Evolutionary conservation across 2,113 vertebrate genomes (phyloP).

Genomic region (Lethenteron camtschaticum): DNA sequence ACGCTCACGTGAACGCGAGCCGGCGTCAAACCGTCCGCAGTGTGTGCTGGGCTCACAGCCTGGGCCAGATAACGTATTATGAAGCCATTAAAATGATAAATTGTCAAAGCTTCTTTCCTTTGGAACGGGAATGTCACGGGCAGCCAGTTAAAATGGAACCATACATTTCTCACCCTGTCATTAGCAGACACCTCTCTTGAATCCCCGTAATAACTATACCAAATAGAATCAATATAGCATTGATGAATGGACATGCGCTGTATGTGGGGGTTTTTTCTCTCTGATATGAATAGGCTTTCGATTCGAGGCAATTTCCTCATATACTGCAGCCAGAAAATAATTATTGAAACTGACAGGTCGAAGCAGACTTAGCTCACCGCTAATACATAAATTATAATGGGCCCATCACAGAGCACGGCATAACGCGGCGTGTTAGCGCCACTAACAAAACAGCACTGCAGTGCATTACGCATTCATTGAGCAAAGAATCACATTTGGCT

Average conservation of each 20-base stretch:
- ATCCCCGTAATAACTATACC: background rate
- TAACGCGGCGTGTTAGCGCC: too few relatives aligned
- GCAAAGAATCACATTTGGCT: too few relatives aligned
- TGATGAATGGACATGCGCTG: conserved; percentile 5
- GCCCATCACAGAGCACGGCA: too few relatives aligned
- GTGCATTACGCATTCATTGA: too few relatives aligned
- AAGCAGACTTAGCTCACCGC: too few relatives aligned
- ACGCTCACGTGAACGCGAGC: too few relatives aligned
- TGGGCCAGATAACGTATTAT: too few relatives aligned
- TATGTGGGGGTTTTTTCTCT: background rate
- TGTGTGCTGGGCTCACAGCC: too few relatives aligned
- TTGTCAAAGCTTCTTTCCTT: conserved; percentile 2
- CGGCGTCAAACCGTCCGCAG: too few relatives aligned
- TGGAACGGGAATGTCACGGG: background rate
- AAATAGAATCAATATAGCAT: conserved; percentile 3
- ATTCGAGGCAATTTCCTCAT: background rate
- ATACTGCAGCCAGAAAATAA: conserved; percentile 1
- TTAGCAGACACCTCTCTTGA: background rate
- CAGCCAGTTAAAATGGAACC: conserved; percentile 1
- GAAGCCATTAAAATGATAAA: conserved; percentile 5
- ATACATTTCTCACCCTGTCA: conserved; percentile 4
- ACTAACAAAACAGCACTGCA: too few relatives aligned
- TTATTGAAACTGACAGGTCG: background rate
- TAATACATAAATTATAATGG: too few relatives aligned
- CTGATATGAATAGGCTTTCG: conserved; percentile 2